Evolutionary conservation across 2,797 vertebrate species (phyloP), one percentile per base, ranked within the genome.

Genomic region (Nothura maculosa): DNA sequence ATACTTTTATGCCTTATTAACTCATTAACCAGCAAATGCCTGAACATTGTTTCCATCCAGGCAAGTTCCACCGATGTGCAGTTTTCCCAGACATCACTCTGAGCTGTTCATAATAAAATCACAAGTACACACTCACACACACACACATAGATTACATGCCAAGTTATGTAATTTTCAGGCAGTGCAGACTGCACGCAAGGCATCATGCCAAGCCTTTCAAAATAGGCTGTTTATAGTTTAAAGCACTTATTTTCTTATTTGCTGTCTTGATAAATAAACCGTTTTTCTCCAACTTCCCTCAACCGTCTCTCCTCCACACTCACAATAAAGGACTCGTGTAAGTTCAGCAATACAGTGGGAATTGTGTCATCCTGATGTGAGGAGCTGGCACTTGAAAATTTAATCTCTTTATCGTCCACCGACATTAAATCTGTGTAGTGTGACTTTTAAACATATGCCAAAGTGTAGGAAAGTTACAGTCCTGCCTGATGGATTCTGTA

Each of bases 331-430:
- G 86, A 94, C 87, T 90, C 66, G 12, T 95, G 94, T 83, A 94
- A 91, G 96, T 91, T 91, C 94, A 87, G 77, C 85, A 82, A 94
- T 84, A 73, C 95, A 74, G 83, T 82, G 54, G 89, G 88, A 91
- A 75, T 90, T 89, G 88, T 94, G 94, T 96, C 95, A 96, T 94
- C 84, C 91, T 66, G 60, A 85, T 92, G 88, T 94, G 90, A 96
- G 82, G 87, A 96, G 94, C 30, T 96, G 96, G 93, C 91, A 82
- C 81, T 42, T 95, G 78, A 97, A 92, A 90, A 96, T 97, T 97
- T 96, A 96, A 96, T 93, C 89, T 97, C 96, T 93, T 94, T 93
- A 91, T 89, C 95, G 96, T 97, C 93, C 94, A 92, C 93, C 76
- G 81, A 80, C 84, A 93, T 80, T 96, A 96, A 96, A 95, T 96